phyloP scores from a whole-genome alignment of 2,797 vertebrate species.

The Merluccius polli region DNA sequence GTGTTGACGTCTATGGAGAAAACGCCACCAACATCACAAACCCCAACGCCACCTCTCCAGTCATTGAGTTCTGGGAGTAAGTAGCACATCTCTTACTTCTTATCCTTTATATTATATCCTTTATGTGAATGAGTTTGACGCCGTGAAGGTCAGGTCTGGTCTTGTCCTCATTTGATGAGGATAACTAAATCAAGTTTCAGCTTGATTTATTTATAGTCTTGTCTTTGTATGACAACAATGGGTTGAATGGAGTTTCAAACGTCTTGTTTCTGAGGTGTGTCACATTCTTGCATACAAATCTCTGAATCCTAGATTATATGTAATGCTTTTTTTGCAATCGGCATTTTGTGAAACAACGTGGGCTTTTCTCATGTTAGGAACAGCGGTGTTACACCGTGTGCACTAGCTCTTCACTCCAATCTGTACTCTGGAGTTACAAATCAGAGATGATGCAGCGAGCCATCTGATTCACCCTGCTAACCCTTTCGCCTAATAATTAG shows the following conservation, averaged over 20 bases:
- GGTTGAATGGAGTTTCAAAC: background rate
- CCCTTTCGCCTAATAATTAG: conserved; percentile 71
- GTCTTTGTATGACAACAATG: background rate
- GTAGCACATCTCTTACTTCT: conserved; percentile 57
- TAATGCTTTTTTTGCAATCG: background rate
- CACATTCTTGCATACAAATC: background rate
- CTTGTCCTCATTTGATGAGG: background rate
- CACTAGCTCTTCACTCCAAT: background rate
- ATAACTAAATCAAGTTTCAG: background rate
- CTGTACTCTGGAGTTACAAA: conserved; percentile 24
- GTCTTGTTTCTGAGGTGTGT: background rate
- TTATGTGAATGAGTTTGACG: no score
- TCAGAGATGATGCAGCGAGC: conserved; percentile 23
- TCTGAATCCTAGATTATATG: background rate
- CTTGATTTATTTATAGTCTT: background rate
- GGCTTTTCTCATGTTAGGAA: background rate
- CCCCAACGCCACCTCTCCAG: conserved; percentile 90
- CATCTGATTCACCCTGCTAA: conserved; percentile 32
- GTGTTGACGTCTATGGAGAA: conserved; percentile 90
- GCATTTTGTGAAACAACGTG: background rate
- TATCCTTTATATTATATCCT: no score
- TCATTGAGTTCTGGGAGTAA: conserved; percentile 99
- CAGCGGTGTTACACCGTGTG: background rate
- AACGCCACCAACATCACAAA: conserved; percentile 90
- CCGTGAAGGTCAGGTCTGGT: background rate